Evolutionary conservation across 2,797 vertebrate species (phyloP).

Genomic region (Pipistrellus pipistrellus): DNA sequence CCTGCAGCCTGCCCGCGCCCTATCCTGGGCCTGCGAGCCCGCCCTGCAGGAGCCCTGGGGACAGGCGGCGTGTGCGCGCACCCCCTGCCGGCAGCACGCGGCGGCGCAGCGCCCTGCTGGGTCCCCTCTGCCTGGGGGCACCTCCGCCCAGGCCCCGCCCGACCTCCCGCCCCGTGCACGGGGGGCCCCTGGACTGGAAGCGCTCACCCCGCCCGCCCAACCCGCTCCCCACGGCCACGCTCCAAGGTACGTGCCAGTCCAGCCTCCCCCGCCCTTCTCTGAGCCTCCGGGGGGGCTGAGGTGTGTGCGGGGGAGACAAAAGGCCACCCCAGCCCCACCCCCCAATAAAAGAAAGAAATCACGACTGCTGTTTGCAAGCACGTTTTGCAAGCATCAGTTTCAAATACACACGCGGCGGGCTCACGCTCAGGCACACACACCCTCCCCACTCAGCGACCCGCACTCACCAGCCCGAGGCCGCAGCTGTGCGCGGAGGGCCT

Average conservation of each 20-base stretch:
- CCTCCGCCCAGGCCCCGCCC: not conserved
- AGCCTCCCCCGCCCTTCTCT: not conserved
- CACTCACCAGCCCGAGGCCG: conserved; percentile 37
- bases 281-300: conserved; percentile 29
- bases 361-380: conserved; percentile 63
- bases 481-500: conserved; percentile 17
- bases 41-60: not conserved
- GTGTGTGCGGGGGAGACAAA: not conserved
- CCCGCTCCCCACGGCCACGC: conserved; percentile 48
- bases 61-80: conserved; percentile 76
- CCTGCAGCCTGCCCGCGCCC: not conserved
- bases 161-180: not conserved
- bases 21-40: not conserved
- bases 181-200: not conserved
- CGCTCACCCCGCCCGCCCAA: conserved; percentile 56
- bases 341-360: not conserved
- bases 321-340: not conserved
- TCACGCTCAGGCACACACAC: not conserved
- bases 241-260: conserved; percentile 75
- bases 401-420: not conserved
- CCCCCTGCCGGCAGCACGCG: conserved; percentile 86
- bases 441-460: not conserved
- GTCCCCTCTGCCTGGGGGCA: no score
- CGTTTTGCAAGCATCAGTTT: conserved; percentile 59
- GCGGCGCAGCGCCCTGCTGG: conserved; percentile 57